phyloP scores from a whole-genome alignment of 1,140 invertebrate genomes.

The Drosophila serrata region DNA sequence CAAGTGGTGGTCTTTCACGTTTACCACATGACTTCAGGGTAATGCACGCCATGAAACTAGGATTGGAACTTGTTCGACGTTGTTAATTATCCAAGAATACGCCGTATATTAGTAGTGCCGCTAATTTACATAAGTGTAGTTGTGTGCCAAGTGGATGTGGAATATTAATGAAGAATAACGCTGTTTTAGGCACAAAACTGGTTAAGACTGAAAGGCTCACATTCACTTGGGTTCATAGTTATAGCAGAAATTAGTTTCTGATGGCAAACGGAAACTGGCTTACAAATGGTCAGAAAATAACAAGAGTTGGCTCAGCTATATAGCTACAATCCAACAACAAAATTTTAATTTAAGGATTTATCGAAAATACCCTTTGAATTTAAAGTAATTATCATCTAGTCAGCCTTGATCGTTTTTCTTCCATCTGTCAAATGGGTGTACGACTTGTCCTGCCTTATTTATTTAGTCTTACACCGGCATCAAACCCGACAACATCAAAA shows the following conservation, averaged over 20 bases:
- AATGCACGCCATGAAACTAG: slow-evolving; percentile 35
- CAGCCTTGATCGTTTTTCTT: slow-evolving; percentile 12
- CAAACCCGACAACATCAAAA: slow-evolving; percentile 16
- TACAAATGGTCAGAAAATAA: slow-evolving; percentile 24
- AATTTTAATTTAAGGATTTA: too few species aligned
- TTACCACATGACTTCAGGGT: slow-evolving; percentile 50
- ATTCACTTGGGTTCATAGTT: neutral
- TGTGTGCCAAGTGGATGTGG: slow-evolving; percentile 25
- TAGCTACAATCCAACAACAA: too few species aligned
- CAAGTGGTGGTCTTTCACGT: slow-evolving; percentile 52
- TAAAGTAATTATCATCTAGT: slow-evolving; percentile 1
- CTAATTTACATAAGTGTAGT: slow-evolving; percentile 65
- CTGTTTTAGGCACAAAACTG: slow-evolving; percentile 1
- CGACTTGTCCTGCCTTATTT: neutral
- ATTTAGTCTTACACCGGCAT: slow-evolving; percentile 28
- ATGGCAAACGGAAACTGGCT: slow-evolving; percentile 34
- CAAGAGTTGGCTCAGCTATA: neutral
- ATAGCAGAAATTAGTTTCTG: slow-evolving; percentile 27
- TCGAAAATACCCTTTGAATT: neutral
- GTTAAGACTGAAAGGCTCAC: neutral
- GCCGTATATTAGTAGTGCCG: slow-evolving; percentile 10
- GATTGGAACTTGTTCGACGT: slow-evolving; percentile 2
- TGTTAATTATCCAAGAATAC: slow-evolving; percentile 59
- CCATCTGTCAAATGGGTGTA: slow-evolving; percentile 4
- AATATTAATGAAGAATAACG: slow-evolving; percentile 35